phyloP scores from a whole-genome alignment of 2,113 vertebrate species.

The Strix uralensis region DNA sequence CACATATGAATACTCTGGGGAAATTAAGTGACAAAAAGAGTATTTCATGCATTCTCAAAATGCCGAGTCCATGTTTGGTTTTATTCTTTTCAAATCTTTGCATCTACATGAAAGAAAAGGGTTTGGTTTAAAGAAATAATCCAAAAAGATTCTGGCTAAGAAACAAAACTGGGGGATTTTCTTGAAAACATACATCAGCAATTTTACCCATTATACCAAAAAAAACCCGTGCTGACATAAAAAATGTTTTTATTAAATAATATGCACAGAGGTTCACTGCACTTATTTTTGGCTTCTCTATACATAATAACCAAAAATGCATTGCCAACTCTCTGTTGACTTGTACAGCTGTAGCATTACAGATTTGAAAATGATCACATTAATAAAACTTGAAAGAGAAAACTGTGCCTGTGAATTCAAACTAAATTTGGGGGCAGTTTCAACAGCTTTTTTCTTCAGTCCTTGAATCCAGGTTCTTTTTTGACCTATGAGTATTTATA shows the following conservation, averaged over 20 bases:
- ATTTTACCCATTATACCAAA: background rate
- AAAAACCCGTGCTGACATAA: background rate
- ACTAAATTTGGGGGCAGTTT: background rate
- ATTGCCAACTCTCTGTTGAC: background rate
- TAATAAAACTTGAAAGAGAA: background rate
- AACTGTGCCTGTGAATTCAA: background rate
- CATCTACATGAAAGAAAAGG: background rate
- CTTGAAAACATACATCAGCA: background rate
- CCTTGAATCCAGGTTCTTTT: background rate
- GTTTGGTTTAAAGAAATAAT: background rate
- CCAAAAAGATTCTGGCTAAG: background rate
- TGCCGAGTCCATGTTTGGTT: constrained; percentile 23
- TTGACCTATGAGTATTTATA: background rate
- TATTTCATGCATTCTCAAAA: constrained; percentile 41
- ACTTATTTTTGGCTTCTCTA: background rate
- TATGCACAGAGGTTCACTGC: background rate
- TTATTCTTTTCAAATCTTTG: constrained; percentile 43
- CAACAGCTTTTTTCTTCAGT: background rate
- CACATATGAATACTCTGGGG: constrained; percentile 8
- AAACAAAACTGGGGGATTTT: background rate
- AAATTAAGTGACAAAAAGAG: constrained; percentile 55
- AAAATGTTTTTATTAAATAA: background rate
- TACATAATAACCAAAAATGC: background rate
- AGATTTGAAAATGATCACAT: background rate
- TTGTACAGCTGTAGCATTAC: background rate